Evolutionary conservation across 1,140 invertebrate genomes (phyloP).

Genomic region (Bactericera cockerelli): DNA sequence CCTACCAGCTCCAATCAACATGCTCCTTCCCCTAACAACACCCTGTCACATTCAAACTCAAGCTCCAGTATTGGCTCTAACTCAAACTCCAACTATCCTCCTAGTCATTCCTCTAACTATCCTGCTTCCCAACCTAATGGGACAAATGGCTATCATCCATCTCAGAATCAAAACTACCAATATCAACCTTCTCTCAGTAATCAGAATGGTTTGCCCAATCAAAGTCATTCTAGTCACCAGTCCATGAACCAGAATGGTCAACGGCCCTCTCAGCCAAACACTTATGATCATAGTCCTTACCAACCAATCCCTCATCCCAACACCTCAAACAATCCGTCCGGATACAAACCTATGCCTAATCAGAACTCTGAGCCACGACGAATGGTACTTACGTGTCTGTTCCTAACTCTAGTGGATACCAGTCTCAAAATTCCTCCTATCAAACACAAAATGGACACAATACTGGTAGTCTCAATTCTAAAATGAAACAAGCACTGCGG

Average conservation of each 20-base stretch:
- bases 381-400: background rate
- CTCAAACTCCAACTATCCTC: background rate
- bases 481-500: background rate
- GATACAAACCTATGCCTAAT: background rate
- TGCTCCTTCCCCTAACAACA: background rate
- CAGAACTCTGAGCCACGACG: background rate
- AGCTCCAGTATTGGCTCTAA: background rate
- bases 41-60: background rate
- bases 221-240: constrained; percentile 1
- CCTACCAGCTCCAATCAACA: background rate
- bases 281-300: constrained; percentile 13
- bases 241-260: constrained; percentile 6
- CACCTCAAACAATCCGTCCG: background rate
- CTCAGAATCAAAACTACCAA: background rate
- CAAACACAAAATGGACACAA: background rate
- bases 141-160: background rate
- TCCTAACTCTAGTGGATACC: background rate
- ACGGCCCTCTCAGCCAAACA: background rate
- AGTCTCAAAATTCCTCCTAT: background rate
- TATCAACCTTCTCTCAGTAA: background rate
- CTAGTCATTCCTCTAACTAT: background rate
- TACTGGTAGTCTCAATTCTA: background rate
- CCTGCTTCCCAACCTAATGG: background rate
- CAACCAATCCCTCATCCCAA: constrained; percentile 13
- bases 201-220: background rate